Base-by-base conservation (phyloP, 2,888 invertebrate genomes). In the Miltochrista miniata region DNA sequence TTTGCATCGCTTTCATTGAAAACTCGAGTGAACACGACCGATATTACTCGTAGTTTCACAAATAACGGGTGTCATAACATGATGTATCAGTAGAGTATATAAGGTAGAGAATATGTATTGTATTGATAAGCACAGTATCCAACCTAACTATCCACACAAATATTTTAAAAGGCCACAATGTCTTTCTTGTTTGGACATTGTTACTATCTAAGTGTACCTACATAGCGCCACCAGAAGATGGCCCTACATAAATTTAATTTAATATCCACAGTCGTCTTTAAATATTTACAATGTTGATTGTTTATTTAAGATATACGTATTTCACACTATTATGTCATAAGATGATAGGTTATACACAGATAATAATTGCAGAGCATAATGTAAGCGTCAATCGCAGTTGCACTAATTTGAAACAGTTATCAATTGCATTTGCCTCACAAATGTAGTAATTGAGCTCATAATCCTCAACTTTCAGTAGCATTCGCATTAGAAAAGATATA, bases 401-500 rank as follows among this genome's bases (percentile, higher is more conserved):
- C 51, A 62, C 55, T 51, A 51, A 59, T 57, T 33, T 48, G 44
- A 59, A 51, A 47, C 37, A 48, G 34, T 44, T 48, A 44, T 48
- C 51, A 55, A 44, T 56, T 40, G 55, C 47, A 55, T 54, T 48
- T 46, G 18, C 18, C 45, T 47, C 55, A 51, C 11, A 50, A 53
- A 50, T 24, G 36, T 12, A 10, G 18, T 18, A 42, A 42, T 34
- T 42, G n/a, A 33, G 7, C 15, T 33, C 33, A 33, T 12, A 18
- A 18, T 11, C 11, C 30, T 9, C 9, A 30, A 9, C 8, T 42
- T 15, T 15, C 7, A 42, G 31, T 33, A 42, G 11, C 35, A 24
- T 35, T 44, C 14, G 24, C 18, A 15, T 7, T 8, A n/a, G 15
- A 30, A 30, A 30, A 8, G 7, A 34, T 43, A 30, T 34, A 11